phyloP scores from a whole-genome alignment of 2,797 vertebrate species.

The Podargus strigoides region DNA sequence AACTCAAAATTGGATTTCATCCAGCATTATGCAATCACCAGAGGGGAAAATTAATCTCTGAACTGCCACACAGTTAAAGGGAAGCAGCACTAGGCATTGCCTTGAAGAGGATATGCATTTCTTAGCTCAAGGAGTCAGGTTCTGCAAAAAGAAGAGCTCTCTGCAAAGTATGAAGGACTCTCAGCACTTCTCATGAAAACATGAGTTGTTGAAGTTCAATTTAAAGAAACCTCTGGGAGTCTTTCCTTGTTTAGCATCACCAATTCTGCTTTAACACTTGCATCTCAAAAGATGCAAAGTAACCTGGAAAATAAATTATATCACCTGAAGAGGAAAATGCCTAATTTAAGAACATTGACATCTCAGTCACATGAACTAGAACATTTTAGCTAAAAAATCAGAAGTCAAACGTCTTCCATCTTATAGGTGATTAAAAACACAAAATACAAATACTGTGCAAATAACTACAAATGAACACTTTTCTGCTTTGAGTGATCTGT shows the following conservation, averaged over 20 bases:
- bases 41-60: neutral
- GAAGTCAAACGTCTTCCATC: neutral
- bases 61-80: neutral
- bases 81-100: neutral
- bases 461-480: neutral
- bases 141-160: neutral
- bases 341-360: neutral
- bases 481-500: neutral
- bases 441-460: neutral
- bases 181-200: neutral
- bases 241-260: neutral
- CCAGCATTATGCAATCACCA: neutral
- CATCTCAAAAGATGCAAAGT: neutral
- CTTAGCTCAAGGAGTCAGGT: neutral
- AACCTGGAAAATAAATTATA: neutral
- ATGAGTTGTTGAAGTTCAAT: neutral
- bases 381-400: neutral
- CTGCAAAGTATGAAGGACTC: neutral
- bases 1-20: neutral
- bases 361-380: neutral
- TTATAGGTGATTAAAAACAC: neutral
- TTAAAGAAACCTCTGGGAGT: neutral
- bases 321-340: neutral
- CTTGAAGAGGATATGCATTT: neutral
- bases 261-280: neutral